phyloP scores from a whole-genome alignment of 2,888 invertebrate genomes.

The Nymphalis c-album region DNA sequence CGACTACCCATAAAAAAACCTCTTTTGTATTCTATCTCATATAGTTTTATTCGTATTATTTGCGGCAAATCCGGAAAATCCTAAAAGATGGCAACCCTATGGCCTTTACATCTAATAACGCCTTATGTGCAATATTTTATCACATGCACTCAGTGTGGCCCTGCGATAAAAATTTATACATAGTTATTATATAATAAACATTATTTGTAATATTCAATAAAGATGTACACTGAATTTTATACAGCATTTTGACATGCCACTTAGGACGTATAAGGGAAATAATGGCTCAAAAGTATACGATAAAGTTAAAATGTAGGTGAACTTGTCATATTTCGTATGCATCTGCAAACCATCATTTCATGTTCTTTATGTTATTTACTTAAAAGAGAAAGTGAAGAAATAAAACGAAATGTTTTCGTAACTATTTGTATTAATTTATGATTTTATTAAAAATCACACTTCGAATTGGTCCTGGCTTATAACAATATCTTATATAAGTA shows the following conservation, averaged over 20 bases:
- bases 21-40: neutral
- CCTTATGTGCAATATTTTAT: conserved; percentile 7
- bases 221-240: conserved; percentile 6
- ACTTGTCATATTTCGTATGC: neutral
- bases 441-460: neutral
- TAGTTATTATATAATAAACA: neutral
- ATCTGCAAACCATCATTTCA: neutral
- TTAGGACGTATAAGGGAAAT: conserved; percentile 1
- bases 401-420: neutral
- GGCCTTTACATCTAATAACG: conserved; percentile 1
- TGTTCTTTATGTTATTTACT: conserved; percentile 4
- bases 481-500: too few species aligned
- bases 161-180: conserved; percentile 1
- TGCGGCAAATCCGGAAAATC: neutral
- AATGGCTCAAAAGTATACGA: neutral
- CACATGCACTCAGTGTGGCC: conserved; percentile 4
- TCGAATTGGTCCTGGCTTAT: too few species aligned
- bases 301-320: neutral
- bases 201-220: conserved; percentile 8
- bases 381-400: neutral
- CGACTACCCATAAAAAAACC: too few species aligned
- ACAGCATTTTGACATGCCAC: conserved; percentile 3
- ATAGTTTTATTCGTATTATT: neutral
- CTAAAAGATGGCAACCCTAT: neutral
- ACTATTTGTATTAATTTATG: conserved; percentile 3